Conservation (phyloP, 2,797 vertebrate species). For the Spinus pinus region DNA sequence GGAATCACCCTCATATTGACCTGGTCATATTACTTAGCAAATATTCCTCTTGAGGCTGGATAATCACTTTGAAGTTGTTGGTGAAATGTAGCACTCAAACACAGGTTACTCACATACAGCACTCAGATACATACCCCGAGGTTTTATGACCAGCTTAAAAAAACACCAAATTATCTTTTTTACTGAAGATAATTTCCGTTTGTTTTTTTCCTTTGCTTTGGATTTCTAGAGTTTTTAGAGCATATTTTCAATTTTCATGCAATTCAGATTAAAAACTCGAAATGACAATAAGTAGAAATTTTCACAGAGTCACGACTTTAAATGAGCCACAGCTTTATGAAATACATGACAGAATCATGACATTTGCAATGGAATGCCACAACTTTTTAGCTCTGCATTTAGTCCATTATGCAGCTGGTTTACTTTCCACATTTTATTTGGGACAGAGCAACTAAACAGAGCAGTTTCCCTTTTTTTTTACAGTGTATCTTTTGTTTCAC, state of each 20-base stretch:
- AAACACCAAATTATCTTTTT: neutral
- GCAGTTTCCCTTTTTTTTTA: neutral
- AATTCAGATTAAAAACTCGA: neutral
- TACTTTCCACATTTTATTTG: neutral
- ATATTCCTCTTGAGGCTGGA: conserved; percentile 2
- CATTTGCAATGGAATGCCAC: neutral
- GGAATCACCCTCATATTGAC: neutral
- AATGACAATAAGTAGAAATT: neutral
- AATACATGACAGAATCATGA: neutral
- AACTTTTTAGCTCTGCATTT: neutral
- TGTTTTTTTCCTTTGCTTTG: neutral
- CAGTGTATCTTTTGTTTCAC: neutral
- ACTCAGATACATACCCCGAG: neutral
- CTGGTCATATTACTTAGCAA: conserved; percentile 14
- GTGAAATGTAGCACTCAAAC: conserved; percentile 3
- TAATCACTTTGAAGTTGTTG: conserved; percentile 12
- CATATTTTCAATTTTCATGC: neutral
- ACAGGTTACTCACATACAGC: neutral
- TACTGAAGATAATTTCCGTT: neutral
- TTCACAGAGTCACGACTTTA: neutral
- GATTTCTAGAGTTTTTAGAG: neutral
- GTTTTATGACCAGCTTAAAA: neutral
- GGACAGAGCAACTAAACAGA: neutral
- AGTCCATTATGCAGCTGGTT: neutral
- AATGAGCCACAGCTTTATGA: neutral